A percentile compares a stretch with the other conserved stretches of the same genome.
These are phyloP conservation scores for Bombyx mandarina DNA, from an alignment of 1,140 invertebrate genomes.

Conservation along the genomic window DNA sequence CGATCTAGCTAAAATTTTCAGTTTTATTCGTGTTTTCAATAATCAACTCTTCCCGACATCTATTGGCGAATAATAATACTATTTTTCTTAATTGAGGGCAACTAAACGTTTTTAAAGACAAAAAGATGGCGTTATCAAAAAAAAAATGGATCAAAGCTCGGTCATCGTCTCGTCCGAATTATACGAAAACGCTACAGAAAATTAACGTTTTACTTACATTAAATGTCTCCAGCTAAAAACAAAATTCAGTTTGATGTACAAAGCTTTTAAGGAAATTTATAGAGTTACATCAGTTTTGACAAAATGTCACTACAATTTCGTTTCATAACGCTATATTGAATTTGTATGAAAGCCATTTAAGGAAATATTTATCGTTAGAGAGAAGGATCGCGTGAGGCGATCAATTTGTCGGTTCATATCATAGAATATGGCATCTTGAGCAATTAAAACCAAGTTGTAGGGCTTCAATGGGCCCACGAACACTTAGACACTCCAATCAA, in stretches of 20 bases:
- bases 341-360: background rate
- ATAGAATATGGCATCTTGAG: slow-evolving; percentile 42
- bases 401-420: slow-evolving; percentile 63
- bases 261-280: slow-evolving; percentile 1
- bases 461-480: slow-evolving; percentile 42
- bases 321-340: background rate
- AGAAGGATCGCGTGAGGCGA: slow-evolving; percentile 47
- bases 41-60: no score
- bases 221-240: no score
- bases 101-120: no score
- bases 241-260: background rate
- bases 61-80: no score
- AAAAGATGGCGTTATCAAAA: no score
- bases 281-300: background rate
- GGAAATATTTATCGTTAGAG: slow-evolving; percentile 4
- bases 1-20: no score
- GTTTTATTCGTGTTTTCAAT: no score
- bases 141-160: no score
- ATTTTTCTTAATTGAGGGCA: no score
- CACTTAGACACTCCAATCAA: slow-evolving; percentile 4
- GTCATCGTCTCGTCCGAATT: no score
- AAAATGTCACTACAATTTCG: slow-evolving; percentile 1
- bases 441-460: slow-evolving; percentile 54
- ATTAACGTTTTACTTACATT: background rate
- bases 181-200: background rate